Base-by-base conservation (phyloP, 2,888 invertebrate species). In the Ectemnius cavifrons region DNA sequence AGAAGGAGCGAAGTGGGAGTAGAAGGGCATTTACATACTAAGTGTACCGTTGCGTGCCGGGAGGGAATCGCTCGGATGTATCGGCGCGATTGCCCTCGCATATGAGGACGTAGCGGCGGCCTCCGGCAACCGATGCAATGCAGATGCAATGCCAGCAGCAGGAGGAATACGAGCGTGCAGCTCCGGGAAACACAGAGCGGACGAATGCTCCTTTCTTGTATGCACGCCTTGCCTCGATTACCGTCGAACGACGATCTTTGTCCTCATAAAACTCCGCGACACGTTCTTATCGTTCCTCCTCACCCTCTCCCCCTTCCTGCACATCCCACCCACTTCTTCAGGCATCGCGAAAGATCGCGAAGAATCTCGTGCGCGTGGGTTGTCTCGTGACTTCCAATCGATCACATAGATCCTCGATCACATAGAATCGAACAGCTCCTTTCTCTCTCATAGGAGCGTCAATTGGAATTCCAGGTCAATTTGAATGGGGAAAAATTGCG, bases 41-140 rank as follows among this genome's bases (percentile, higher is more conserved):
- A 84, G 82, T 79, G 78, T 75, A 80, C 64, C 85, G 83, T 84
- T 85, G 84, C 84, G 82, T 85, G 84, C 70, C 71, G 69, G 14
- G 63, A 78, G 78, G 75, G 76, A 78, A 85, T 82, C 82, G 75
- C 73, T 76, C 69, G 83, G 65, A 82, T 83, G 76, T 76, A 84
- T 84, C 83, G 80, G 69, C 77, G 73, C 78, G 83, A 81, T 79
- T 79, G 77, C 71, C 73, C 73, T 67, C 69, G 62, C 52, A 13
- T 16, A 52, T 16, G n/a, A 52, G 52, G 52, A 52, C 52, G 66
- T 63, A 68, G 45, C 56, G 46, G 46, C 52, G 16, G 49, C 20
- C 60, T 16, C 27, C 47, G 67, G 59, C n/a, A 8, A 27, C 14
- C 73, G 71, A 68, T 74, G 68, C 75, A 75, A 82, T 74, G 80